Evolutionary conservation across 2,113 vertebrate genomes (phyloP).

Genomic region (Cnemophilus loriae): DNA sequence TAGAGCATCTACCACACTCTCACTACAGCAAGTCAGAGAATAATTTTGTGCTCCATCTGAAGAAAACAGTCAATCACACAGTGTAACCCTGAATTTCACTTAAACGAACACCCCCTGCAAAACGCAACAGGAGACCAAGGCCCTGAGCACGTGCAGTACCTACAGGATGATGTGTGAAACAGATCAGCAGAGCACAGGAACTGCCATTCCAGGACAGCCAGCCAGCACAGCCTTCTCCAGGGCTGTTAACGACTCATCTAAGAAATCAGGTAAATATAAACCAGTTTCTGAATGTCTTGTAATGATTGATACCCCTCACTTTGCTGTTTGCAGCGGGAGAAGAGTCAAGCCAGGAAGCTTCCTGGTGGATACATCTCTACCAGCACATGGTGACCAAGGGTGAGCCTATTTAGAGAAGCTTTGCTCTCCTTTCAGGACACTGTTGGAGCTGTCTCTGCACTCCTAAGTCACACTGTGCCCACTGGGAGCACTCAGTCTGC

Average conservation of each 20-base stretch:
- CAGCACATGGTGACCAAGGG: accelerated
- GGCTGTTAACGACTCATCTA: neutral
- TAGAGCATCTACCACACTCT: neutral
- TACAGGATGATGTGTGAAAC: neutral
- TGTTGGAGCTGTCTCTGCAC: neutral
- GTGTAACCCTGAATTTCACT: neutral
- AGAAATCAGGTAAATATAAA: neutral
- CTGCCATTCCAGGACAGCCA: neutral
- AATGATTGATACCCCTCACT: neutral
- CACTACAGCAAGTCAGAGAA: neutral
- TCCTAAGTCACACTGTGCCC: accelerated
- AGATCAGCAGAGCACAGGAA: neutral
- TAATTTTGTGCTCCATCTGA: neutral
- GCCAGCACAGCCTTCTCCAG: neutral
- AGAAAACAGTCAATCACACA: neutral
- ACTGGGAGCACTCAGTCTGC: neutral
- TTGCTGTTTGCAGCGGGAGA: neutral
- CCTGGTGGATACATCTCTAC: too few species aligned
- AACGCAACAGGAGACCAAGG: neutral
- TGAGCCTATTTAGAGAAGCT: neutral
- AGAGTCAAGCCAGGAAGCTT: neutral
- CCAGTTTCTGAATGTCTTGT: neutral
- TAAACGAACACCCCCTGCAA: neutral
- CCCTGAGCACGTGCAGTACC: neutral
- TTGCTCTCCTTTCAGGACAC: neutral